Evolutionary conservation across 2,797 vertebrate genomes (phyloP).

Genomic region (Hyperoplus immaculatus): DNA sequence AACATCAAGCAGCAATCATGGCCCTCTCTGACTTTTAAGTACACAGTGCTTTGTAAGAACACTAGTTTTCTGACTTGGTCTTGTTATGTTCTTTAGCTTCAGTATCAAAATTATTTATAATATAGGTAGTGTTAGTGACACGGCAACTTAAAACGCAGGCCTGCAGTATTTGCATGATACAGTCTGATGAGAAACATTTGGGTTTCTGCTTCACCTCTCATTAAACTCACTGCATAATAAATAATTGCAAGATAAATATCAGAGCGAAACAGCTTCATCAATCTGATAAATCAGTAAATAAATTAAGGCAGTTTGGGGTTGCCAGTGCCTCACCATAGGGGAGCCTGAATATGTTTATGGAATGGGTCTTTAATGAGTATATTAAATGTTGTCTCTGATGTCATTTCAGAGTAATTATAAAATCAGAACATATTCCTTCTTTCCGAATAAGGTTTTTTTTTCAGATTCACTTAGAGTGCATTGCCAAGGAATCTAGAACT

Average conservation of each 20-base stretch:
- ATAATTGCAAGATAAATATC: constrained; percentile 19
- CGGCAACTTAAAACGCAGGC: not conserved
- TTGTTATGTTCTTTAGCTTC: not conserved
- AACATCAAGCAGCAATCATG: not conserved
- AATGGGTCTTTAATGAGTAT: constrained; percentile 37
- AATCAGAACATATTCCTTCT: not conserved
- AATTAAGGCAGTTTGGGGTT: constrained; percentile 27
- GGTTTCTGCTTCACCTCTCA: not conserved
- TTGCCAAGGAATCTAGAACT: not conserved
- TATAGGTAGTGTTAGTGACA: not conserved
- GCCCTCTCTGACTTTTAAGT: constrained; percentile 1
- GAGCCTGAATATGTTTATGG: constrained; percentile 39
- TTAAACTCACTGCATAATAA: constrained; percentile 17
- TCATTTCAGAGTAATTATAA: constrained; percentile 33
- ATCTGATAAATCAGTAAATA: constrained; percentile 34
- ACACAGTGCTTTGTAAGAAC: not conserved
- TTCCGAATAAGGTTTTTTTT: not conserved
- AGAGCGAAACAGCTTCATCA: constrained; percentile 30
- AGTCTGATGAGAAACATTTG: not conserved
- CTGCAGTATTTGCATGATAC: not conserved
- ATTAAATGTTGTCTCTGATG: constrained; percentile 33
- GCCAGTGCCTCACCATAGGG: constrained; percentile 18
- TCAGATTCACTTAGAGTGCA: not conserved
- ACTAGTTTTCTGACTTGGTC: not conserved
- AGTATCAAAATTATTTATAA: not conserved